Base-by-base conservation (phyloP, 2,888 invertebrate species). In the Agrilus cyanescens region DNA sequence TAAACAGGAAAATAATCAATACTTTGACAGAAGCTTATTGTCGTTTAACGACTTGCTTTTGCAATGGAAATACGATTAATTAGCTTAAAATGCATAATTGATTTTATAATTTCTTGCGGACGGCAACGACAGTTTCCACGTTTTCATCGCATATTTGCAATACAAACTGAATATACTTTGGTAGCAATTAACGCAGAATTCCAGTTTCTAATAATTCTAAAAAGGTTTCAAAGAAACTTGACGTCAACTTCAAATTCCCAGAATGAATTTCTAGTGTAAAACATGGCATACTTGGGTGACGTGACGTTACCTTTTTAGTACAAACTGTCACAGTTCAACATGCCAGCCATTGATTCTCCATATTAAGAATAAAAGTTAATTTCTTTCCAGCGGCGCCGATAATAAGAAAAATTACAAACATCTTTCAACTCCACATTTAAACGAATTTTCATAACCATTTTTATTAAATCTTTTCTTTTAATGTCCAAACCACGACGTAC, bases 101-200 rank as follows among this genome's bases (percentile, higher is more conserved):
- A 53, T 51, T 50, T 25, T 25, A 25, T 25, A 25, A 8, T 25
- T 25, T 25, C 25, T 25, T 25, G 10, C 4, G 25, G 10, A 25
- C 25, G 25, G 25, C 25, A 25, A 25, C 25, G 10, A 10, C 25
- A 25, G 10, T 25, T 25, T 25, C 25, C 10, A 25, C 25, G 25
- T 25, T 25, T 25, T 25, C 25, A 25, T 25, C 25, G 25, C 52
- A 52, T 52, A 54, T 55, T 52, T 51, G 48, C 46, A 39, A 40
- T 43, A 20, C 46, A 40, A 37, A 48, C 46, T 51, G 40, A 46
- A 44, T 46, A 47, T 41, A 41, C 37, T 49, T 43, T 41, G 38
- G 46, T 46, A 51, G 53, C 52, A 56, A 58, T 58, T 57, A 57
- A 55, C 54, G 48, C 53, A 53, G 50, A 44, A 55, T 56, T 54